Evolutionary conservation across 2,113 vertebrate genomes (phyloP).

Genomic region (Siphamia tubifer): DNA sequence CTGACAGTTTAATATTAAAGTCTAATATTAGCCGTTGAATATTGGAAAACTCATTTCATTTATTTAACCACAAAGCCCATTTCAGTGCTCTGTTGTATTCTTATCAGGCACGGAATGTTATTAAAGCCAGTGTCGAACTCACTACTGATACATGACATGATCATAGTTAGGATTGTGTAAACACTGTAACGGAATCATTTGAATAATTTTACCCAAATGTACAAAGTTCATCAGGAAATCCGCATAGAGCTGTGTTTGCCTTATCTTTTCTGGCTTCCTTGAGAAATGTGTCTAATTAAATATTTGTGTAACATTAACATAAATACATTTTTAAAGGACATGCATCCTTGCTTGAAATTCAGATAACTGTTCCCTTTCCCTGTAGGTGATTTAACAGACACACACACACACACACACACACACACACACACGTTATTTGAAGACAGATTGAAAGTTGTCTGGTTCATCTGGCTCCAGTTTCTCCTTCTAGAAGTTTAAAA

Average conservation of each 20-base stretch:
- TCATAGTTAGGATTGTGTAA: background rate
- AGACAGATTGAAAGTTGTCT: slow-evolving; percentile 30
- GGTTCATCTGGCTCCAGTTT: slow-evolving; percentile 56
- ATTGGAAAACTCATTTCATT: slow-evolving; percentile 24
- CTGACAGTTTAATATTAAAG: background rate
- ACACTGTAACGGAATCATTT: background rate
- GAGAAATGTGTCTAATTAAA: background rate
- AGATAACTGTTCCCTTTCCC: background rate
- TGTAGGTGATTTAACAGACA: slow-evolving; percentile 9
- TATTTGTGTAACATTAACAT: background rate
- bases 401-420: background rate
- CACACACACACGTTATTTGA: slow-evolving; percentile 11
- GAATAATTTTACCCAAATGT: background rate
- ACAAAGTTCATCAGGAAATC: background rate
- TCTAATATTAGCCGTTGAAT: slow-evolving; percentile 22
- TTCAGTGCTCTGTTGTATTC: background rate
- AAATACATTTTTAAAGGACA: background rate
- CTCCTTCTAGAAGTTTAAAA: slow-evolving; percentile 66
- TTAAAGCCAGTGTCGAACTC: slow-evolving; percentile 15
- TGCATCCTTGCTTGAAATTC: background rate
- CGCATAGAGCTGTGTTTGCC: background rate
- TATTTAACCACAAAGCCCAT: slow-evolving; percentile 17
- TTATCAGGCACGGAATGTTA: slow-evolving; percentile 17
- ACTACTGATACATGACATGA: background rate
- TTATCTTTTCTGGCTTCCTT: background rate